These are phyloP conservation scores for Tragelaphus scriptus DNA, from an alignment of 2,113 vertebrate genomes.

Conservation along the genomic window DNA sequence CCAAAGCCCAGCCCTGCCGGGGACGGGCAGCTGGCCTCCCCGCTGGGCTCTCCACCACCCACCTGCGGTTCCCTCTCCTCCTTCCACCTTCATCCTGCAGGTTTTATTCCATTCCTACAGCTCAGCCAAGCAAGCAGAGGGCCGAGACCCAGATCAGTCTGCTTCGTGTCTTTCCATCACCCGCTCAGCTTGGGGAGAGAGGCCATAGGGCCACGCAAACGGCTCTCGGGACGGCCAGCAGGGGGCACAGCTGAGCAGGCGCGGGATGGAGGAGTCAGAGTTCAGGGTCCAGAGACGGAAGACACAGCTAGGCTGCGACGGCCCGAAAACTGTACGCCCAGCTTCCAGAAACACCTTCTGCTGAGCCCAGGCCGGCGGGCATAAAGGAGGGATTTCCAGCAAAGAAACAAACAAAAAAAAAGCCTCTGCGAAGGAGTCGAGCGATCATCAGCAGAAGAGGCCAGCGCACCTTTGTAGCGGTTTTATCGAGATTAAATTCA, in stretches of 20 bases:
- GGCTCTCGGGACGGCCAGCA: neutral
- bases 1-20: rapidly evolving
- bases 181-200: neutral
- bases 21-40: neutral
- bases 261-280: neutral
- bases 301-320: neutral
- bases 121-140: neutral
- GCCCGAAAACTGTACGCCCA: rapidly evolving
- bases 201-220: neutral
- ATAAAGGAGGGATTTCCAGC: neutral
- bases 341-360: neutral
- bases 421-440: neutral
- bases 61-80: neutral
- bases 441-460: neutral
- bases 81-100: no score
- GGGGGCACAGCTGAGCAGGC: neutral
- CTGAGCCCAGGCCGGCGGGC: neutral
- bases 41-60: neutral
- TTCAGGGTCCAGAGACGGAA: rapidly evolving
- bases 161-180: neutral
- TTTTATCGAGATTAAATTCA: neutral
- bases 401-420: neutral
- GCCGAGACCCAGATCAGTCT: neutral
- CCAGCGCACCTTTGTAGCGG: neutral
- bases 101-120: no score